These are phyloP conservation scores for Scrobipalpa atriplicella DNA, from an alignment of 2,888 invertebrate species.

Conservation along the genomic window DNA sequence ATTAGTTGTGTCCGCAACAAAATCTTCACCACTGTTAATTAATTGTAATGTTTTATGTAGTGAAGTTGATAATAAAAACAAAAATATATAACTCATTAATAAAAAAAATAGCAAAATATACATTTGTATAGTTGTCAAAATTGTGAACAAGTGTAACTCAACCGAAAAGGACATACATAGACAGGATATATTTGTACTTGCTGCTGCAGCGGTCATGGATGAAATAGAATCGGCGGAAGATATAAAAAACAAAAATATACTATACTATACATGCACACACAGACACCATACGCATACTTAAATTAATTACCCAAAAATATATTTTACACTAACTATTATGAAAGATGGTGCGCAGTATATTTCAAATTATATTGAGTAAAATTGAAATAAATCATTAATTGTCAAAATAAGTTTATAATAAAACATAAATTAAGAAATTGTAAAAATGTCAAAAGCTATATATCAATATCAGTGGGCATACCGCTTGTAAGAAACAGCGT, in stretches of 20 bases:
- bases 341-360: conserved; percentile 5
- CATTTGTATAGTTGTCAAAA: too few species aligned
- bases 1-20: too few species aligned
- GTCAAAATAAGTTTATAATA: neutral
- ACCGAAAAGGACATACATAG: neutral
- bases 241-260: conserved; percentile 28
- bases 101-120: too few species aligned
- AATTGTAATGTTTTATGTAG: too few species aligned
- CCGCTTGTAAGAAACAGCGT: too few species aligned
- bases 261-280: conserved; percentile 34
- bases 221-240: neutral
- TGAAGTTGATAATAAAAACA: too few species aligned
- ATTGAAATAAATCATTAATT: neutral
- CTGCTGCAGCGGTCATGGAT: conserved; percentile 57
- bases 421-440: too few species aligned
- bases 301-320: conserved; percentile 17
- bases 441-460: neutral
- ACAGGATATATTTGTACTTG: conserved; percentile 56
- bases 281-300: conserved; percentile 31
- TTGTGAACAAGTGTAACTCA: neutral
- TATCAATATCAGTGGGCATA: too few species aligned
- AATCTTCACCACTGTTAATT: too few species aligned
- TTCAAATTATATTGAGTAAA: neutral
- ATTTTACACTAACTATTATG: conserved; percentile 15
- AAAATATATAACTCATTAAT: too few species aligned